Evolutionary conservation across 2,113 vertebrate species (phyloP).

Genomic region (Taurulus bubalis): DNA sequence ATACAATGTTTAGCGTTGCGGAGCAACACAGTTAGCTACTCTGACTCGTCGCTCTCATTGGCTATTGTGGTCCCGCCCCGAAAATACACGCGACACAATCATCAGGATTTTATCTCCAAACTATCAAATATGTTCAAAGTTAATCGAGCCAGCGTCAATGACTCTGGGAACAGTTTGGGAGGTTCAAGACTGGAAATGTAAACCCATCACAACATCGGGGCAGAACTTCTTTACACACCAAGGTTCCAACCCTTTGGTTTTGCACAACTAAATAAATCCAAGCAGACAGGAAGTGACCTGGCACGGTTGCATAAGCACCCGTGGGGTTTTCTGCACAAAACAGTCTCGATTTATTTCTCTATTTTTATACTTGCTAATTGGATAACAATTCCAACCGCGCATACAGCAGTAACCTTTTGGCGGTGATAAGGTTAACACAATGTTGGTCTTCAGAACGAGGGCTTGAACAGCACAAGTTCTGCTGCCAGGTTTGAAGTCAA

Average conservation of each 20-base stretch:
- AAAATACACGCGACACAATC: background rate
- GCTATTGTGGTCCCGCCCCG: background rate
- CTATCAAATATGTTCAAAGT: background rate
- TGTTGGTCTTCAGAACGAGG: constrained; percentile 34
- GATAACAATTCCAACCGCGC: constrained; percentile 13
- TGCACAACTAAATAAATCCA: background rate
- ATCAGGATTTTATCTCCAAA: background rate
- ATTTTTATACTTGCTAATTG: constrained; percentile 26
- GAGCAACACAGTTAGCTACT: background rate
- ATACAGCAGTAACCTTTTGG: constrained; percentile 18
- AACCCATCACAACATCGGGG: background rate
- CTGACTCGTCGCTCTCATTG: background rate
- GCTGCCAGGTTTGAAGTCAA: constrained; percentile 47
- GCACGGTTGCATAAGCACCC: background rate
- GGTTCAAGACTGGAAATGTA: background rate
- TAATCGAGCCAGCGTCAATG: too few species aligned
- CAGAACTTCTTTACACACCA: background rate
- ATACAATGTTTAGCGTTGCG: background rate
- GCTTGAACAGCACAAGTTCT: constrained; percentile 36
- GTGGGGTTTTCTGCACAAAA: background rate
- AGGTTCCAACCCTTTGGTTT: background rate
- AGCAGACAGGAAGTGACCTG: background rate
- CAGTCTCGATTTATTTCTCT: background rate
- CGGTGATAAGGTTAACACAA: constrained; percentile 42
- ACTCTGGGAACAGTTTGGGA: background rate